Conservation (phyloP, 2,888 invertebrate species). For the Epsilonema sp. region DNA sequence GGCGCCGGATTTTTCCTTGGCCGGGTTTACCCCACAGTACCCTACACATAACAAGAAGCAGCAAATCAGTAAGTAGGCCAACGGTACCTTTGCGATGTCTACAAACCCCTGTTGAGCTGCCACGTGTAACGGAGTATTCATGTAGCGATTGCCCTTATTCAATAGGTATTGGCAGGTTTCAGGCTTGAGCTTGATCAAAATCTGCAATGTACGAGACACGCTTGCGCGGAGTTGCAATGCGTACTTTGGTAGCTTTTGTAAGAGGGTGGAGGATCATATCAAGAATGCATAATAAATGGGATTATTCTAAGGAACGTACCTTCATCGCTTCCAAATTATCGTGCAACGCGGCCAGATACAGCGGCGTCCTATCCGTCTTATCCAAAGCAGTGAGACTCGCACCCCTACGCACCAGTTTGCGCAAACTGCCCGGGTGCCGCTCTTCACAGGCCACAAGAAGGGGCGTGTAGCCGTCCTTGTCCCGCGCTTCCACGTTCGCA, state of each 20-base stretch:
- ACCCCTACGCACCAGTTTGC: conserved; percentile 27
- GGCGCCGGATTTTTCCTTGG: too few species aligned
- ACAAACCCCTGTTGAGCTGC: conserved; percentile 4
- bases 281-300: too few species aligned
- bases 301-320: too few species aligned
- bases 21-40: too few species aligned
- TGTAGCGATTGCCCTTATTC: conserved; percentile 32
- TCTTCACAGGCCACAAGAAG: conserved; percentile 32
- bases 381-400: conserved; percentile 31
- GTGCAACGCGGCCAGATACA: conserved; percentile 33
- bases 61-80: too few species aligned
- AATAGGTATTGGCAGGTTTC: too few species aligned
- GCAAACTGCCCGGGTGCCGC: conserved; percentile 26
- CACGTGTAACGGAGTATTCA: conserved; percentile 11
- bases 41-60: too few species aligned
- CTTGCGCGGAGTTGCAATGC: too few species aligned
- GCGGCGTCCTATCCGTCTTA: conserved; percentile 33
- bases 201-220: too few species aligned
- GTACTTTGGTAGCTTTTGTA: too few species aligned
- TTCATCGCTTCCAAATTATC: conserved; percentile 19
- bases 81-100: conserved; percentile 13
- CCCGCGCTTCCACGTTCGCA: conserved; percentile 29
- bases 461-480: conserved; percentile 33
- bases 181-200: too few species aligned
- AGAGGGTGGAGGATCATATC: too few species aligned